Percentiles rank a stretch among this genome's conserved stretches.
Evolutionary conservation across 2,113 vertebrate genomes (phyloP).

Genomic region (Eublepharis macularius): DNA sequence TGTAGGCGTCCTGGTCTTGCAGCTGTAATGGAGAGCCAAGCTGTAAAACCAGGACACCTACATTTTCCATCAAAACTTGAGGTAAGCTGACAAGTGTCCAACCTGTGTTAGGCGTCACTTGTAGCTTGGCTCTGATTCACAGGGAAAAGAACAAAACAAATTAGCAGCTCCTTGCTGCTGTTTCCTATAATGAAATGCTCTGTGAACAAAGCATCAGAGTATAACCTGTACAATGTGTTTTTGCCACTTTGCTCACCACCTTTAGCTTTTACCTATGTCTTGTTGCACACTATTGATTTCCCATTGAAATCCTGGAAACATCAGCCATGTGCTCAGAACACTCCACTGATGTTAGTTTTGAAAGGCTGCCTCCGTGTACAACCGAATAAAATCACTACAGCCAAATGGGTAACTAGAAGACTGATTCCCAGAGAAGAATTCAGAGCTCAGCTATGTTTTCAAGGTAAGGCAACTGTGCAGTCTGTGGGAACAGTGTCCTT

Average conservation of each 20-base stretch:
- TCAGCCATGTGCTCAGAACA: not conserved
- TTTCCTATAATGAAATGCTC: not conserved
- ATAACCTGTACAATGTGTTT: not conserved
- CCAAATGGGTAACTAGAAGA: not conserved
- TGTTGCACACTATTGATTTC: slow-evolving; percentile 21
- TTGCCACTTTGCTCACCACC: not conserved
- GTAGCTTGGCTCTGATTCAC: no score
- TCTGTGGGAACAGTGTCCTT: not conserved
- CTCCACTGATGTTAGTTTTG: not conserved
- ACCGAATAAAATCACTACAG: not conserved
- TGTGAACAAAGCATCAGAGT: not conserved
- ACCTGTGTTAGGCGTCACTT: no score
- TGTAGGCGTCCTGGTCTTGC: no score
- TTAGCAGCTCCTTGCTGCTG: not conserved
- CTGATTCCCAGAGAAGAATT: not conserved
- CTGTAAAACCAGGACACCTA: no score
- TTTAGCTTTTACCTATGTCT: not conserved
- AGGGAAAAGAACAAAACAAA: not conserved
- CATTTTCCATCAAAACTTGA: no score
- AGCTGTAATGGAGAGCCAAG: no score
- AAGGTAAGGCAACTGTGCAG: not conserved
- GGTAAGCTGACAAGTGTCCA: no score
- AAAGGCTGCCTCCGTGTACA: not conserved
- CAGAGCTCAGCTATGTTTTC: not conserved
- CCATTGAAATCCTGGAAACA: slow-evolving; percentile 28